A percentile compares a stretch with the other conserved stretches of the same genome.
These are phyloP conservation scores for Byasa hedistus DNA, from an alignment of 2,888 invertebrate species.

Conservation along the genomic window DNA sequence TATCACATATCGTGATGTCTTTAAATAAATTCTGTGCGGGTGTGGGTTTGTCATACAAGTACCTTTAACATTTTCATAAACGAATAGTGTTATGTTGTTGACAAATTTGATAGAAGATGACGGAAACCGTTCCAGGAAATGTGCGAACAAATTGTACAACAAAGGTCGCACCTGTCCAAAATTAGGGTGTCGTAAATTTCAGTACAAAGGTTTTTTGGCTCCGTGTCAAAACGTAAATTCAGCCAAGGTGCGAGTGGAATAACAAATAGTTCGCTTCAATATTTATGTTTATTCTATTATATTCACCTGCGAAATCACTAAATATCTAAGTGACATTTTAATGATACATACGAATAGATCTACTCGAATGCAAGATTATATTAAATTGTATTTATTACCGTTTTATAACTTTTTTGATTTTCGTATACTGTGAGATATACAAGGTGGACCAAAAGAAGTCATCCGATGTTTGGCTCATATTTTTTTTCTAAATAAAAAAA, in stretches of 20 bases:
- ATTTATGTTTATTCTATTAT: background rate
- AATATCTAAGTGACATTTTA: background rate
- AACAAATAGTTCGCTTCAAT: background rate
- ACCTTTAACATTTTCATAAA: too few relatives aligned
- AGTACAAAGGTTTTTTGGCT: slow-evolving; percentile 35
- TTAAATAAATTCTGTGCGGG: too few relatives aligned
- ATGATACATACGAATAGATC: background rate
- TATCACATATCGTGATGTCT: too few relatives aligned
- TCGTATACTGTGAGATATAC: too few relatives aligned
- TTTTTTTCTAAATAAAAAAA: too few relatives aligned
- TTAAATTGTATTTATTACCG: too few relatives aligned
- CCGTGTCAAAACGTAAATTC: slow-evolving; percentile 34
- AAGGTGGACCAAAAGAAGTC: too few relatives aligned
- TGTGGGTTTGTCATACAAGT: too few relatives aligned
- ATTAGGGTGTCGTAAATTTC: slow-evolving; percentile 42
- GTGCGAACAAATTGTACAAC: slow-evolving; percentile 24
- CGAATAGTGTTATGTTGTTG: too few relatives aligned
- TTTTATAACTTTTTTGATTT: too few relatives aligned
- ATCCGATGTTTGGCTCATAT: too few relatives aligned
- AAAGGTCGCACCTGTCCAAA: slow-evolving; percentile 29
- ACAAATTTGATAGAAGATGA: background rate
- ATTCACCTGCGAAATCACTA: background rate
- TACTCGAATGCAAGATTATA: background rate
- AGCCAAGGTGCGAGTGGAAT: slow-evolving; percentile 10
- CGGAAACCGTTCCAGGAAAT: slow-evolving; percentile 12